Evolutionary conservation across 1,140 invertebrate species (phyloP).

Genomic region (roundworm (Caenorhabditis elegans)): WBcel235 BX284605.5:1853001-1853500

Average conservation of each 20-base stretch:
- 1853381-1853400: not conserved
- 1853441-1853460: conserved; percentile 16
- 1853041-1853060: conserved; percentile 39
- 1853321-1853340: conserved; percentile 8
- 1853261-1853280: conserved; percentile 25
- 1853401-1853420: not conserved
- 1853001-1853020: conserved; percentile 13
- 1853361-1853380: not conserved
- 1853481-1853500: conserved; percentile 20
- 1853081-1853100: conserved; percentile 37
- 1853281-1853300: conserved; percentile 25
- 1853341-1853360: not conserved
- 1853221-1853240: not conserved
- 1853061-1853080: conserved; percentile 38
- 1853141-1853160: not conserved
- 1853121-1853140: conserved; percentile 27
- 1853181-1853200: conserved; percentile 39
- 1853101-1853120: conserved; percentile 18
- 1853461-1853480: conserved; percentile 14
- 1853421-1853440: conserved; percentile 5
- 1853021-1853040: conserved; percentile 41
- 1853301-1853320: conserved; percentile 17
- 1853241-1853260: not conserved
- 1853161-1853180: conserved; percentile 28
- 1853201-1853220: conserved; percentile 3